Conservation (phyloP, 92 coral and sea anemone genomes). For the Porites rus region DNA sequence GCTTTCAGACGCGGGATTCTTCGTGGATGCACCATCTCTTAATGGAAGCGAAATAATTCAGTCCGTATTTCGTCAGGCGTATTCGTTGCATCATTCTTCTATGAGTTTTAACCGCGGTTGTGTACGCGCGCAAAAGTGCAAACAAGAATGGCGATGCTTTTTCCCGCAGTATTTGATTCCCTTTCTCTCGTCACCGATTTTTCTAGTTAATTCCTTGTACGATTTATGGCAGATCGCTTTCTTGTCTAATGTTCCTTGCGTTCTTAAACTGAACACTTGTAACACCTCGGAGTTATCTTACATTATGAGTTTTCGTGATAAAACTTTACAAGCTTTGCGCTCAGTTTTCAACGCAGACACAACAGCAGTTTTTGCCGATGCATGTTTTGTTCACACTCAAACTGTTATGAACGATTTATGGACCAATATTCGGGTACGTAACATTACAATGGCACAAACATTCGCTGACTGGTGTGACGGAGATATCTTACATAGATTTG, state of each 20-base stretch:
- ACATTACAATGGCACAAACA: constrained; percentile 26
- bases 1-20: constrained; percentile 47
- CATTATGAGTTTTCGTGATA: constrained; percentile 33
- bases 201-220: constrained; percentile 44
- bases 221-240: constrained; percentile 48
- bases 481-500: neutral
- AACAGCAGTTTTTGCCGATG: constrained; percentile 37
- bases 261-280: constrained; percentile 41
- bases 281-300: constrained; percentile 2
- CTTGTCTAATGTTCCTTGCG: constrained; percentile 40
- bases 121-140: constrained; percentile 23
- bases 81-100: constrained; percentile 25
- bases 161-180: constrained; percentile 39
- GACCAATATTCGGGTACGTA: constrained; percentile 27
- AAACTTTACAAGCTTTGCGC: constrained; percentile 31
- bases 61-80: constrained; percentile 26
- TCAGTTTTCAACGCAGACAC: constrained; percentile 2
- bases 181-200: constrained; percentile 20
- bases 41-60: constrained; percentile 32
- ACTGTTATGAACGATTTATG: constrained; percentile 22
- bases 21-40: constrained; percentile 47
- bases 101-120: constrained; percentile 43
- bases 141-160: constrained; percentile 40
- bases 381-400: constrained; percentile 44
- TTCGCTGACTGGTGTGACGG: constrained; percentile 36